These are phyloP conservation scores for Exocentrus adspersus DNA, from an alignment of 2,888 invertebrate species.

Conservation along the genomic window DNA sequence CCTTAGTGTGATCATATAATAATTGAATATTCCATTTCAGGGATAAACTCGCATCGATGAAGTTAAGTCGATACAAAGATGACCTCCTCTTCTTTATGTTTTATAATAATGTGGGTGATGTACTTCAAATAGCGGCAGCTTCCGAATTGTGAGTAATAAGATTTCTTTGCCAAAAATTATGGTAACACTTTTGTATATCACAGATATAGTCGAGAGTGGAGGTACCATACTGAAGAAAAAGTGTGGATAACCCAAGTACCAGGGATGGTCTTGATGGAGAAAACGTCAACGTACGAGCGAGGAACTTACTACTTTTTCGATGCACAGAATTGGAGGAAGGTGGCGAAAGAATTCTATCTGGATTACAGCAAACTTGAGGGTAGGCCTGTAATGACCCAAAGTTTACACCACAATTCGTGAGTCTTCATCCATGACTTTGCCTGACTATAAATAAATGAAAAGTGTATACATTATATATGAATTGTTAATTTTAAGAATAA, in stretches of 20 bases:
- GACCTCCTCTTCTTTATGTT: conserved; percentile 99
- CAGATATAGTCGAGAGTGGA: conserved; percentile 98
- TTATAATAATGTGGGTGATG: conserved; percentile 98
- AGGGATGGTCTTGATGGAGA: conserved; percentile 93
- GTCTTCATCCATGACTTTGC: conserved; percentile 54
- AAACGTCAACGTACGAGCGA: conserved; percentile 95
- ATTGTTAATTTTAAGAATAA: conserved; percentile 48
- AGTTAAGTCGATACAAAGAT: conserved; percentile 97
- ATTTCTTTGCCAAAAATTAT: neutral
- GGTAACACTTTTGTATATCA: conserved; percentile 10
- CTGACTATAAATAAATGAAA: conserved; percentile 61
- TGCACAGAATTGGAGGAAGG: conserved; percentile 97
- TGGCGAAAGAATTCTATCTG: conserved; percentile 96
- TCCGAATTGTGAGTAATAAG: conserved; percentile 89
- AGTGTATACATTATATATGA: conserved; percentile 61
- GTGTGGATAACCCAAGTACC: conserved; percentile 99
- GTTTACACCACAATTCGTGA: conserved; percentile 53
- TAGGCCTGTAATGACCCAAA: conserved; percentile 80
- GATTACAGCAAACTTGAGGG: conserved; percentile 99
- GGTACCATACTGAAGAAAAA: conserved; percentile 99
- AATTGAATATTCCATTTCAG: conserved; percentile 63
- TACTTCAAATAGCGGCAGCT: conserved; percentile 97
- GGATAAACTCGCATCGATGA: conserved; percentile 94
- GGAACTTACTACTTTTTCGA: conserved; percentile 99
- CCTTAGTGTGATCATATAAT: too few relatives aligned